Conservation (phyloP, 2,113 vertebrate genomes). For the Embiotoca jacksoni region DNA sequence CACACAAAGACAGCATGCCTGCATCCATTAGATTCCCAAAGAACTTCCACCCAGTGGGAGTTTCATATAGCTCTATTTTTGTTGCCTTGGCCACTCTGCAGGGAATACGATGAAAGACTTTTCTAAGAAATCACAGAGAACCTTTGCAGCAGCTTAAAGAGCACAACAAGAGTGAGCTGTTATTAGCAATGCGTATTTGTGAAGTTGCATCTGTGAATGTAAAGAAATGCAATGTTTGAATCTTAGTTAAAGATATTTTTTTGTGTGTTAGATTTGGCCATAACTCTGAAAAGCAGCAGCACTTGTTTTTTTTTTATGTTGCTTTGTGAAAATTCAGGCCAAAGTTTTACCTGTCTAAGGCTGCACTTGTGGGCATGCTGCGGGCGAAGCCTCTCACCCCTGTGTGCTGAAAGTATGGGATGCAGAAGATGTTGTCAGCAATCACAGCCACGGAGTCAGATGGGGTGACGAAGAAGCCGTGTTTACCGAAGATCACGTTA, state of each 20-base stretch:
- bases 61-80: constrained; percentile 96
- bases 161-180: neutral
- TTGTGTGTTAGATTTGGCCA: neutral
- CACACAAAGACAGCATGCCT: constrained; percentile 94
- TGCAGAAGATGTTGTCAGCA: constrained; percentile 96
- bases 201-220: neutral
- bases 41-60: constrained; percentile 97
- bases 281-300: neutral
- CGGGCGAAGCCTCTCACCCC: constrained; percentile 95
- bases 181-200: neutral
- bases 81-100: constrained; percentile 94
- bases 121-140: constrained; percentile 4
- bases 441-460: constrained; percentile 97
- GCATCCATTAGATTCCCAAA: constrained; percentile 99
- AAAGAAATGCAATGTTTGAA: neutral
- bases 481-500: constrained; percentile 96
- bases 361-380: constrained; percentile 97
- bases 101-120: constrained; percentile 35
- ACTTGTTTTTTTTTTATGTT: constrained; percentile 1
- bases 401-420: constrained; percentile 96
- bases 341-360: constrained; percentile 90
- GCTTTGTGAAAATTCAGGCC: neutral
- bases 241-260: neutral
- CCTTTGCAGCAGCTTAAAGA: neutral
- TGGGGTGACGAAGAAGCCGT: constrained; percentile 95